Percentiles rank a stretch among this genome's conserved stretches.
Evolutionary conservation across 2,797 vertebrate species (phyloP).

Genomic region (Alosa sapidissima): DNA sequence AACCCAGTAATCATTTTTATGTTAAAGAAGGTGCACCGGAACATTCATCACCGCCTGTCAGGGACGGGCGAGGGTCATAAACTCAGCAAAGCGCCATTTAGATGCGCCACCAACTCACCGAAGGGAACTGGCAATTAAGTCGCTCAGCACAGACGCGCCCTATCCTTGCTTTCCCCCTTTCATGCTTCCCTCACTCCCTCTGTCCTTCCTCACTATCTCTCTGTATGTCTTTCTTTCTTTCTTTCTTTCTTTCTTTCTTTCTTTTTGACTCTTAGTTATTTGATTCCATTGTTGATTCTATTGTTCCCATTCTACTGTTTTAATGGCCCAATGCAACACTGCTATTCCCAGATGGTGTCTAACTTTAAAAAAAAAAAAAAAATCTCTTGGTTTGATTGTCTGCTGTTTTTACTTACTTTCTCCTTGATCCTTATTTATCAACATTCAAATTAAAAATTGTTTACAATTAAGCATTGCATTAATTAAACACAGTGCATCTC

Average conservation of each 20-base stretch:
- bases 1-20: conserved; percentile 59
- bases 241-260: too few relatives aligned
- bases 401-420: not conserved
- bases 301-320: not conserved
- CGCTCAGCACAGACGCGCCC: not conserved
- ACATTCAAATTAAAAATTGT: too few relatives aligned
- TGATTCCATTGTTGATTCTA: too few relatives aligned
- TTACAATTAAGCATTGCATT: too few relatives aligned
- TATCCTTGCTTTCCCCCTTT: not conserved
- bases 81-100: conserved; percentile 52
- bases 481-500: too few relatives aligned
- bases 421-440: too few relatives aligned
- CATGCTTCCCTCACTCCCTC: not conserved
- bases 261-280: not conserved
- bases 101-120: conserved; percentile 21
- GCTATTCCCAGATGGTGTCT: too few relatives aligned
- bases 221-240: too few relatives aligned
- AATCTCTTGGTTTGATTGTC: not conserved
- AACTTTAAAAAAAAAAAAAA: too few relatives aligned
- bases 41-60: conserved; percentile 68
- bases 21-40: conserved; percentile 55
- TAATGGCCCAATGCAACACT: not conserved
- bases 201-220: not conserved
- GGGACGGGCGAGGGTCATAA: conserved; percentile 54
- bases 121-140: not conserved